Base-by-base conservation (phyloP, 2,113 vertebrate genomes). In the Coptodon rendalli region DNA sequence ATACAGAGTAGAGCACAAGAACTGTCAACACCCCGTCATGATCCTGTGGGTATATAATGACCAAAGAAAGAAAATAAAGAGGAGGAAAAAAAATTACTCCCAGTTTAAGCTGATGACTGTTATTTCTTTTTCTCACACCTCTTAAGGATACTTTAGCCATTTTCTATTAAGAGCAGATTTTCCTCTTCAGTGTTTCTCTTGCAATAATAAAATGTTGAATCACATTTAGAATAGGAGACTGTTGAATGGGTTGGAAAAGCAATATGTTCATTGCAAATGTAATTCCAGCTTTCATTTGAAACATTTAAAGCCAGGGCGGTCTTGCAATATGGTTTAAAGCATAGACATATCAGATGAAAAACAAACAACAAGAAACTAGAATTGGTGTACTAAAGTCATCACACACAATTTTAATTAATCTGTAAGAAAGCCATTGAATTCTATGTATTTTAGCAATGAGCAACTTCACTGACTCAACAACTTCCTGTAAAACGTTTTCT, bases 11-110 rank as follows among this genome's bases (percentile, higher is more conserved):
- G 71, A 90, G 83, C 85, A 82, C 87, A 80, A 83, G 87, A 89
- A 82, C 89, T 94, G 94, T 95, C 92, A 94, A 90, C 92, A 86
- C 93, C 87, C 91, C 56, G 63, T 86, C 56, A 86, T 83, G 90
- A 89, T 87, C 93, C 94, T 83, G 61, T 87, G 90, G 91, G 87
- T 89, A 86, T 61, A 79, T 84, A 89, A 81, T 87, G 88, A 85
- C 24, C 48, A 73, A 76, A 57, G 19, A 81, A 57, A 52, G 7
- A 56, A 24, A 40, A 31, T 31, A 56, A 36, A 48, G 13, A 71
- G 48, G 22, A 61, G 36, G 8, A 73, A 48, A 48, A 91, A 82
- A 81, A 85, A 82, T 90, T 87, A 4, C 53, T 27, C 24, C 50
- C 59, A 82, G 50, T 57, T 86, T 13, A 81, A 90, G 63, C 14